Evolutionary conservation across 2,797 vertebrate genomes (phyloP).

Genomic region (Scyliorhinus canicula): DNA sequence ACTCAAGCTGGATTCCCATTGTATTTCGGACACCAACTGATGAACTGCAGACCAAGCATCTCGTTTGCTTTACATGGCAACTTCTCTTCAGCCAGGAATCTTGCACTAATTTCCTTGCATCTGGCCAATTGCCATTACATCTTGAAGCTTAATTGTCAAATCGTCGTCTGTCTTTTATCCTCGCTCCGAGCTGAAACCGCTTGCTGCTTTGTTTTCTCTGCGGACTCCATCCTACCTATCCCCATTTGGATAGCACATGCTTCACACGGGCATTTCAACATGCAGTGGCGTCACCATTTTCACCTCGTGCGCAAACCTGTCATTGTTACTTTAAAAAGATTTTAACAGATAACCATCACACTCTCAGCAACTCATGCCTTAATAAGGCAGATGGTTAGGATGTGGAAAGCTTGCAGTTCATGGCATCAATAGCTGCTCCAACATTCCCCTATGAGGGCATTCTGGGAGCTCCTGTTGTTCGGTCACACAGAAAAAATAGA

Average conservation of each 20-base stretch:
- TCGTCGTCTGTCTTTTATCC: not conserved
- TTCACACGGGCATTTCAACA: not conserved
- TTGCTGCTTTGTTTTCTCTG: not conserved
- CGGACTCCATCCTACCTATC: not conserved
- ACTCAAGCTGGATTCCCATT: not conserved
- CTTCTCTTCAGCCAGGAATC: not conserved
- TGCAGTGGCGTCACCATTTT: not conserved
- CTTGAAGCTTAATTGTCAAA: not conserved
- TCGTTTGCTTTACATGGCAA: not conserved
- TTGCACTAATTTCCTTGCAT: not conserved
- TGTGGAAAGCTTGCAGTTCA: not conserved
- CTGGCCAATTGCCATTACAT: not conserved
- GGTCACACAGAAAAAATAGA: not conserved
- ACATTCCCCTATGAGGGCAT: not conserved
- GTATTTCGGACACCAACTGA: not conserved
- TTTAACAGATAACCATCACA: not conserved
- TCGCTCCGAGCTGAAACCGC: not conserved
- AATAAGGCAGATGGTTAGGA: not conserved
- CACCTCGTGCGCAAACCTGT: not conserved
- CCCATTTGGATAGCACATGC: not conserved
- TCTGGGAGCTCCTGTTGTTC: not conserved
- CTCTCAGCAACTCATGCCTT: not conserved
- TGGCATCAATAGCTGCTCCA: not conserved
- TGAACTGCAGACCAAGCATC: not conserved
- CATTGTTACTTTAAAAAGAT: not conserved